Evolutionary conservation across 2,888 invertebrate species (phyloP).

Genomic region (Pseudanteris insignis): DNA sequence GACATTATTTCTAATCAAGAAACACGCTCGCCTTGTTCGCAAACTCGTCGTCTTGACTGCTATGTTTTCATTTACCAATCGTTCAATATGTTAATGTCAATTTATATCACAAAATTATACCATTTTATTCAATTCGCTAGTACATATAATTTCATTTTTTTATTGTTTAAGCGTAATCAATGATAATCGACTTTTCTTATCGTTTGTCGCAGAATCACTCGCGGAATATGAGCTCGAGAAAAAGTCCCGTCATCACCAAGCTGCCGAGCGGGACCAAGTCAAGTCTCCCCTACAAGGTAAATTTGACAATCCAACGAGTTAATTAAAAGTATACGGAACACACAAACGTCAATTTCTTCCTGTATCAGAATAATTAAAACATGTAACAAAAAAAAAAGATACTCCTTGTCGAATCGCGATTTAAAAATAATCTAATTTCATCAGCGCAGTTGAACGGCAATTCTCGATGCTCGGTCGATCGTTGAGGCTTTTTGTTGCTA

Average conservation of each 20-base stretch:
- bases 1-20: slow-evolving; percentile 43
- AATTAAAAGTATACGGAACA: no score
- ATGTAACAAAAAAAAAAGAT: slow-evolving; percentile 1
- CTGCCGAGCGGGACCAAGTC: slow-evolving; percentile 79
- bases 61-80: no score
- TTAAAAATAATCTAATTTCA: slow-evolving; percentile 22
- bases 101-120: no score
- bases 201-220: slow-evolving; percentile 77
- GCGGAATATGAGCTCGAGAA: slow-evolving; percentile 89
- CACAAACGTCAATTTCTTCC: no score
- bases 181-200: no score
- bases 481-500: slow-evolving; percentile 11
- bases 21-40: slow-evolving; percentile 28
- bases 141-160: no score
- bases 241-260: slow-evolving; percentile 81
- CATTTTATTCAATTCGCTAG: no score
- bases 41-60: slow-evolving; percentile 27
- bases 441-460: slow-evolving; percentile 1
- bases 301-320: slow-evolving; percentile 6
- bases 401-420: neutral
- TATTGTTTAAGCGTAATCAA: no score
- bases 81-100: no score
- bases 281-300: slow-evolving; percentile 84
- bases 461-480: slow-evolving; percentile 19
- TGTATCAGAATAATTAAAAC: slow-evolving; percentile 4